Base-by-base conservation (phyloP, 2,797 vertebrate genomes). In the Rousettus madagascariensis region DNA sequence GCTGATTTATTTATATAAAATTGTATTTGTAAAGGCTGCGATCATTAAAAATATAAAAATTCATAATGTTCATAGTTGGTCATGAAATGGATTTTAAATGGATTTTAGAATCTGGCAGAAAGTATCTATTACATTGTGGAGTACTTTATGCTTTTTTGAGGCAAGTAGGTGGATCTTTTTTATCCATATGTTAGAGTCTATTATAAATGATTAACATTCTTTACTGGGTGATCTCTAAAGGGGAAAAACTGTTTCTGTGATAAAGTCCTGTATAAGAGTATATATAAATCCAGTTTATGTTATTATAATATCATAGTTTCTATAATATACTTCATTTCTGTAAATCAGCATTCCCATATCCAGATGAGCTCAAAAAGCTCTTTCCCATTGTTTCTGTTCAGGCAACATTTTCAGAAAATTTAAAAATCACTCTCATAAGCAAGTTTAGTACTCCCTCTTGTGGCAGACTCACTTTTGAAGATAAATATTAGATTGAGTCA, bases 401-500 rank as follows among this genome's bases (percentile, higher is more conserved):
- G 84, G 43, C 69, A 55, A 41, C 30, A 4, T 33, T 30, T 91
- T 30, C 26, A 87, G 66, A 91, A 85, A 80, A 79, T 68, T 41
- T 41, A 65, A 30, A 0, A 16, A 16, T 53, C 7, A 53, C 22
- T 24, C 65, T 72, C 77, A 97, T 96, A 90, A 72, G 94, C 83
- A 96, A 95, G 96, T 89, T 91, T 84, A 72, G 87, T 87, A 65
- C 97, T 96, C 98, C 98, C 98, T 97, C 98, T 98, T 53, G 98
- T 98, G 98, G 98, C 95, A 49, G 59, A 69, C 49, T 96, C 1
- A 19, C 33, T 82, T 83, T 69, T 55, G 30, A 77, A 15, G 38
- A 2, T 38, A 86, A 90, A 15, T 49, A 71, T 12, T 41, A 49
- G 28, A 63, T 71, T 79, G 49, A 77, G n/a, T 86, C 9, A n/a